Evolutionary conservation across 2,113 vertebrate genomes (phyloP), one percentile per base, ranked within the genome.

Genomic region (Myotis davidii): DNA sequence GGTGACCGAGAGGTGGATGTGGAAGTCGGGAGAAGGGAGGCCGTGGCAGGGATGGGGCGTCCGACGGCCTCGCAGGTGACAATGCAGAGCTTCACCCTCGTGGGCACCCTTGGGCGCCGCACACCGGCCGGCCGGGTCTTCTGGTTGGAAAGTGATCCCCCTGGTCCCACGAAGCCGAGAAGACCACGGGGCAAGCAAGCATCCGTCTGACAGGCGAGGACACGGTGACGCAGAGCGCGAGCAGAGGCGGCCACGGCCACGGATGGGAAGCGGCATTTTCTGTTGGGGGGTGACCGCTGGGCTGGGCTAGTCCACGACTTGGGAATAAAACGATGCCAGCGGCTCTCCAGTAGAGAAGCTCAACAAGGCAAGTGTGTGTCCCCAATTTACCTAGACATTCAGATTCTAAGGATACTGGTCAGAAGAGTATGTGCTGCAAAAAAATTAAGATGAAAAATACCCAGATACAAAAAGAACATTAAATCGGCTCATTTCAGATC

Each of bases 391-490:
- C 93, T 88, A 45, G 96, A 91, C 82, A 90, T 83, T 94, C 39
- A 88, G 88, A 76, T 93, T 97, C 88, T 96, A 90, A 84, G 85
- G 96, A 96, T 95, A 95, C 5, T 94, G 95, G 1, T 83, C 59
- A 95, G 97, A 94, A 97, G 92, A 97, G 89, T 94, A 97, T 72
- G 97, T 92, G 95, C 37, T 32, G 97, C 95, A 96, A 96, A 96
- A 96, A 42, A 97, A 95, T 82, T 94, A 98, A 96, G 97, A 4
- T 79, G 97, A 97, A 94, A 98, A 96, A 82, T 96, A 98, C 52
- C 92, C 98, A 90, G 97, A 96, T 34, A 91, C 42, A 89, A 96
- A 97, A 78, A 86, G 85, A 96, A 88, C 59, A 95, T 74, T 79
- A 81, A 77, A 90, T 25, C 23, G 61, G 96, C 94, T 97, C 96